Evolutionary conservation across 1,140 invertebrate genomes (phyloP).

Genomic region (Euwallacea similis): DNA sequence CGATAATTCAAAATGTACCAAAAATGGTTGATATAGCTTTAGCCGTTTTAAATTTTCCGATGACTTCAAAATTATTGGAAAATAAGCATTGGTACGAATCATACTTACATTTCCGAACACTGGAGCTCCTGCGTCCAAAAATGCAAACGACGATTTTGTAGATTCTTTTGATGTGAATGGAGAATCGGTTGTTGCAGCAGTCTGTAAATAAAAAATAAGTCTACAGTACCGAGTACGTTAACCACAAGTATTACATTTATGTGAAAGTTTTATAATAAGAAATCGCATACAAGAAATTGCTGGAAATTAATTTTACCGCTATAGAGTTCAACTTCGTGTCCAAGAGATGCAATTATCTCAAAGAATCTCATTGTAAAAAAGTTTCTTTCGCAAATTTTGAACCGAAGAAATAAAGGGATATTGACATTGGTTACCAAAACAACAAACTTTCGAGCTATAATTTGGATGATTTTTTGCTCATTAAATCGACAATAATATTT

Average conservation of each 20-base stretch:
- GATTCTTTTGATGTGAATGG: constrained; percentile 14
- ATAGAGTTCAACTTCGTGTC: too few species aligned
- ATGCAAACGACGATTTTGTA: constrained; percentile 49
- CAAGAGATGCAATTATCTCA: not conserved
- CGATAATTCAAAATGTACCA: not conserved
- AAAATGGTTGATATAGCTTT: not conserved
- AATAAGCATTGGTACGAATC: not conserved
- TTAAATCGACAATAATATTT: too few species aligned
- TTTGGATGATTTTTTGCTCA: too few species aligned
- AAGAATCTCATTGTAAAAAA: not conserved
- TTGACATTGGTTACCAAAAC: not conserved
- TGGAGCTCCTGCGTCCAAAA: constrained; percentile 59
- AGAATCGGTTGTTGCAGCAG: constrained; percentile 6
- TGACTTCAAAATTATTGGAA: not conserved
- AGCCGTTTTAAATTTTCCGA: not conserved
- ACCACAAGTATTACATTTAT: too few species aligned
- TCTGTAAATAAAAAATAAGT: constrained; percentile 18
- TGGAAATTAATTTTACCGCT: not conserved
- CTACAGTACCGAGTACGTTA: not conserved
- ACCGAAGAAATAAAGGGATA: too few species aligned
- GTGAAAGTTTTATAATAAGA: too few species aligned
- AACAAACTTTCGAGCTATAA: not conserved
- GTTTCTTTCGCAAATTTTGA: too few species aligned
- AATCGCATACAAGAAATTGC: too few species aligned
- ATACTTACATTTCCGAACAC: constrained; percentile 55